Base-by-base conservation (phyloP, 2,797 vertebrate species). In the Eulemur albifrons region DNA sequence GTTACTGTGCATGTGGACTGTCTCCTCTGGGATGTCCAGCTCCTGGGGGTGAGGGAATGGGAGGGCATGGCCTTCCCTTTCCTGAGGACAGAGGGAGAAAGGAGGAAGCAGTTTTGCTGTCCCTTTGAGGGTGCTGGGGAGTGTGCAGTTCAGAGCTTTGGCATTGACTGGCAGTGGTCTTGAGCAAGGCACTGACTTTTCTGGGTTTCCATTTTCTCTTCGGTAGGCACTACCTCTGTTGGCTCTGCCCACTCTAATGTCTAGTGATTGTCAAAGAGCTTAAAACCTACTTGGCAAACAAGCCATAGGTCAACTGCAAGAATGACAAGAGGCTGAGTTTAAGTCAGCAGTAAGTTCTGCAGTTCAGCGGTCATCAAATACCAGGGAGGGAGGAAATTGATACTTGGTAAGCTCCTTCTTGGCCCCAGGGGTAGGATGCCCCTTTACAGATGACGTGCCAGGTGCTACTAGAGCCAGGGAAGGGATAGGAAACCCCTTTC, bases 361-460 rank as follows among this genome's bases (percentile, higher is more conserved):
- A 35, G 27, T 52, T 21, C 20, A n/a, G 50, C 10, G 5, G 21
- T 65, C 48, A 1, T 32, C 20, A 25, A 23, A 25, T 6, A 10
- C 54, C 54, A 27, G 27, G 32, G 75, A 75, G 23, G 30, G 14
- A 79, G 9, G 20, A 17, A 11, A 15, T 27, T 7, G 30, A 2
- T 7, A 25, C 35, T 18, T 48, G 12, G 20, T 13, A 11, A 48
- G 69, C 5, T 30, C 76, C 25, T 63, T 2, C 30, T 38, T 35
- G 27, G 40, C 35, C 50, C 11, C 27, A 2, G 6, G 40, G 8
- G 12, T 32, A 3, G 0, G 12, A 4, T 40, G 54, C 2, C 2
- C 14, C 27, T 38, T 54, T 15, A 45, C 14, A 43, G 67, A 52
- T 7, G 57, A 54, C 14, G 35, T n/a, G 6, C 57, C 50, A 7